A percentile compares a stretch with the other conserved stretches of the same genome.
Evolutionary conservation across 2,113 vertebrate genomes (phyloP).

Genomic region (Elephas maximus): DNA sequence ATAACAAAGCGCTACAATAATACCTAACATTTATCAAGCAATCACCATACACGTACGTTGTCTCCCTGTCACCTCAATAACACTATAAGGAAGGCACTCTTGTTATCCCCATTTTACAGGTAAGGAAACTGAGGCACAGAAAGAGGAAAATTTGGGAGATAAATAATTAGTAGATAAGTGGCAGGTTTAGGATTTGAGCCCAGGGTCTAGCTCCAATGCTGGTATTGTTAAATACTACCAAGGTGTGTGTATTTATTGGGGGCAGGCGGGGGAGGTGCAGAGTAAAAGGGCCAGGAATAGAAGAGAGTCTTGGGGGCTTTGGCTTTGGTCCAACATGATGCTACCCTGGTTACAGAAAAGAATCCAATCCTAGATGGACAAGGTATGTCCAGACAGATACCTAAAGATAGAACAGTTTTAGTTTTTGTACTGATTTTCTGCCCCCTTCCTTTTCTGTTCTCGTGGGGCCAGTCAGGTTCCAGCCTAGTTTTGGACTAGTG

Average conservation of each 20-base stretch:
- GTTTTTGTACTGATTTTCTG: neutral
- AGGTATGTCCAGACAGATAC: constrained; percentile 5
- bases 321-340: neutral
- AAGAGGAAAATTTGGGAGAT: constrained; percentile 36
- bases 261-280: neutral
- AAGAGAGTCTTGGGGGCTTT: neutral
- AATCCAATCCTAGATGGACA: neutral
- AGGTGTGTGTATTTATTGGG: neutral
- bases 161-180: neutral
- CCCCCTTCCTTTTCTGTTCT: neutral
- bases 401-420: neutral
- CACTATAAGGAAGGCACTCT: neutral
- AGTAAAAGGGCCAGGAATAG: neutral
- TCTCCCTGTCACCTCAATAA: neutral
- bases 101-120: constrained; percentile 24
- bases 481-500: neutral
- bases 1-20: neutral
- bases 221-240: neutral
- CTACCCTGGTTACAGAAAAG: neutral
- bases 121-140: constrained; percentile 11
- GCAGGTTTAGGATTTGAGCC: neutral
- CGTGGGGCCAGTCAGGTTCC: neutral
- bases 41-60: neutral
- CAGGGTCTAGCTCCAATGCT: neutral
- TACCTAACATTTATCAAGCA: neutral